Conservation (phyloP, 1,140 invertebrate genomes). For the Saxidomus purpurata region DNA sequence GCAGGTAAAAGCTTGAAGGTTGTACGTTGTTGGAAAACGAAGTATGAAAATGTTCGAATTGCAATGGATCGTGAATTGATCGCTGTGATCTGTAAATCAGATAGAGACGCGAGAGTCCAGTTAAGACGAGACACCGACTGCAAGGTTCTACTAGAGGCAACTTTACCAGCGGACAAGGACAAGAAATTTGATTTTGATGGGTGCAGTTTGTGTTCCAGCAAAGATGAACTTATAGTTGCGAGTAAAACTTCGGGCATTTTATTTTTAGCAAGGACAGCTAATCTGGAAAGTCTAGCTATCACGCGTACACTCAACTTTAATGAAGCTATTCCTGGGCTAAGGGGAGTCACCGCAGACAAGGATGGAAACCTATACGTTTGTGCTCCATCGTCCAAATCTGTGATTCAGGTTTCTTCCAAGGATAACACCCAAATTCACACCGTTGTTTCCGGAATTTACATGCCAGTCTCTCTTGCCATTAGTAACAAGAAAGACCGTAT, state of each 20-base stretch:
- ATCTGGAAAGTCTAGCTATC: neutral
- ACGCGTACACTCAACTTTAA: neutral
- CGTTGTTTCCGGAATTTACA: neutral
- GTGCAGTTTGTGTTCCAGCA: neutral
- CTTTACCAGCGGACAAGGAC: neutral
- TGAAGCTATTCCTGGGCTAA: neutral
- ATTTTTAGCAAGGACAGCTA: neutral
- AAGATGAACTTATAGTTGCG: neutral
- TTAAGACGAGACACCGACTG: neutral
- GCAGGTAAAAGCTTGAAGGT: neutral
- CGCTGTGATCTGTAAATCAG: neutral
- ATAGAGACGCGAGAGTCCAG: neutral
- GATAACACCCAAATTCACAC: no score
- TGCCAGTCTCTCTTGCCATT: neutral
- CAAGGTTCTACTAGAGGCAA: constrained; percentile 3
- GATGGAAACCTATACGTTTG: constrained; percentile 13
- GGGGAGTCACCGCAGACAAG: neutral
- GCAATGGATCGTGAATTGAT: neutral
- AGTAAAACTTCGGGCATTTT: neutral
- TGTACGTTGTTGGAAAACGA: neutral
- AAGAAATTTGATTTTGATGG: neutral
- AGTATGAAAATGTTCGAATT: neutral
- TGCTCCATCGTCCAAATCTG: neutral
- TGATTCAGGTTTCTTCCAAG: neutral
- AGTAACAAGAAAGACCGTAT: neutral